Conservation (phyloP, 2,797 vertebrate species). For the Holocentrus rufus region DNA sequence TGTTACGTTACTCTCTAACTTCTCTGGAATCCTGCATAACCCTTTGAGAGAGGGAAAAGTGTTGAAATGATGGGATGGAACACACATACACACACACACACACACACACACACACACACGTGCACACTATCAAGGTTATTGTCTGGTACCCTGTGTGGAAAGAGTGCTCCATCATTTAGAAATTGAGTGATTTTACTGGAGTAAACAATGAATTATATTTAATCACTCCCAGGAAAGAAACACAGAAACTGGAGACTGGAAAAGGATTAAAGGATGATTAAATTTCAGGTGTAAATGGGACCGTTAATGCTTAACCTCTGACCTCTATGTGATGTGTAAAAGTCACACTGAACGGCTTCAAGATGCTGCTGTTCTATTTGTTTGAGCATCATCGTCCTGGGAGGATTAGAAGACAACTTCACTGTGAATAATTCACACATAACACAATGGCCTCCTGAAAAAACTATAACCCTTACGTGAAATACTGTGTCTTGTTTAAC, state of each 20-base stretch:
- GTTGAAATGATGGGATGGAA: slow-evolving; percentile 25
- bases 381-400: not conserved
- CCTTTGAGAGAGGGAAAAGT: slow-evolving; percentile 21
- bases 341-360: not conserved
- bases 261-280: slow-evolving; percentile 21
- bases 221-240: slow-evolving; percentile 19
- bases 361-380: not conserved
- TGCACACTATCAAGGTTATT: slow-evolving; percentile 6
- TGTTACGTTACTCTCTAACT: slow-evolving; percentile 15
- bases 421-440: too few relatives aligned
- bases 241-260: slow-evolving; percentile 37
- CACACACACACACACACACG: not conserved
- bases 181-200: slow-evolving; percentile 6
- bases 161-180: slow-evolving; percentile 26
- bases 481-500: too few relatives aligned
- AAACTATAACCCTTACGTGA: too few relatives aligned
- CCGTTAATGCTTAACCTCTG: not conserved
- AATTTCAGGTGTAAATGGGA: slow-evolving; percentile 19
- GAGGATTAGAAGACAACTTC: not conserved
- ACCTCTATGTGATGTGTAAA: not conserved
- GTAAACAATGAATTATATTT: slow-evolving; percentile 34
- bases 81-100: slow-evolving; percentile 3
- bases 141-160: slow-evolving; percentile 16
- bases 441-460: too few relatives aligned
- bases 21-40: slow-evolving; percentile 6